These are phyloP conservation scores for Esox masquinongy DNA, from an alignment of 2,797 vertebrate species.

Conservation along the genomic window DNA sequence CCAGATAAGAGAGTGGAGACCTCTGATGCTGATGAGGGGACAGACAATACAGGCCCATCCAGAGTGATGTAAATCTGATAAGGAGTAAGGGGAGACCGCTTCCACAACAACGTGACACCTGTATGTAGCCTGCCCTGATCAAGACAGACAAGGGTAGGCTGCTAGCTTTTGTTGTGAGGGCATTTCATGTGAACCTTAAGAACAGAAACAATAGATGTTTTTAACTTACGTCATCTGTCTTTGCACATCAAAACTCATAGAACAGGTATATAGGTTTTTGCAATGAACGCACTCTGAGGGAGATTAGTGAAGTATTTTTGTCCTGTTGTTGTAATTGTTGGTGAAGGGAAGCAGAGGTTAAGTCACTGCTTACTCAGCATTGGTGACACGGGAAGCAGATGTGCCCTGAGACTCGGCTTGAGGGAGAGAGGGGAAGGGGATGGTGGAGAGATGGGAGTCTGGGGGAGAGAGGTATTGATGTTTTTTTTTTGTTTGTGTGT, in stretches of 20 bases:
- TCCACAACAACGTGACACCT: too few species aligned
- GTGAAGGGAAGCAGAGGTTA: slow-evolving; percentile 58
- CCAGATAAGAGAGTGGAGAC: slow-evolving; percentile 12
- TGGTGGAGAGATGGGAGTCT: neutral
- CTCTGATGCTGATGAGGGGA: slow-evolving; percentile 17
- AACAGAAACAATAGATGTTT: neutral
- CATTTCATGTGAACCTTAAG: neutral
- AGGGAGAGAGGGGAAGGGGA: neutral
- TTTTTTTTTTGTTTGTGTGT: slow-evolving; percentile 13
- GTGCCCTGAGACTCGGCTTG: slow-evolving; percentile 53
- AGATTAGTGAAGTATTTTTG: slow-evolving; percentile 38
- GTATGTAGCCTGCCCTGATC: neutral
- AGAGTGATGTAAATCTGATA: neutral
- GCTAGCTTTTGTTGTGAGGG: neutral
- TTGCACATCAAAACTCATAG: neutral
- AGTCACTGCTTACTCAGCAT: slow-evolving; percentile 61
- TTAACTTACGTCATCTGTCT: neutral
- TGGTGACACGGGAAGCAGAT: slow-evolving; percentile 61
- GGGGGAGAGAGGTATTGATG: slow-evolving; percentile 21
- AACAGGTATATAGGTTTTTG: neutral
- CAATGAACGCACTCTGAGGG: slow-evolving; percentile 26
- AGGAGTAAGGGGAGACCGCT: neutral
- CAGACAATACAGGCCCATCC: slow-evolving; percentile 5
- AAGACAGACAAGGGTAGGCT: neutral
- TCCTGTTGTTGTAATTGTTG: slow-evolving; percentile 48